Percentiles rank a stretch among this genome's conserved stretches.
These are phyloP conservation scores for Ictalurus furcatus DNA, from an alignment of 2,113 vertebrate genomes.

Conservation along the genomic window DNA sequence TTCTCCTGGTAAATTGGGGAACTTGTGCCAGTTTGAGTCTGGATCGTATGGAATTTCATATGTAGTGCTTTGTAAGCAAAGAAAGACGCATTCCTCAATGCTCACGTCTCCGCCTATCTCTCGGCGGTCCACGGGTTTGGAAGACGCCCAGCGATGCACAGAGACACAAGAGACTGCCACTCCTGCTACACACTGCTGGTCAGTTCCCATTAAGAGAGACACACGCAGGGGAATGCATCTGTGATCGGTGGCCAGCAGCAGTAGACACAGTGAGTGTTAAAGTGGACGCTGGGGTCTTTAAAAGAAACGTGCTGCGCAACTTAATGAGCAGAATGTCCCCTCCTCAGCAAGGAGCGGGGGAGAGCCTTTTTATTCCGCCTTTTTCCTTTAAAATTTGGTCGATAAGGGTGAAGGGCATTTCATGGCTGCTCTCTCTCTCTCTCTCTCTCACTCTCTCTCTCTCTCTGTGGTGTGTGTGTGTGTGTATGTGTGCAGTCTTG, in stretches of 20 bases:
- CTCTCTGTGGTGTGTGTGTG: constrained; percentile 52
- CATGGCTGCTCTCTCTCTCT: constrained; percentile 63
- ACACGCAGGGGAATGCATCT: constrained; percentile 50
- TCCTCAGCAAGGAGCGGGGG: constrained; percentile 48
- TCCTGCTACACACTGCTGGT: constrained; percentile 50
- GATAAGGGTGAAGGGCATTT: constrained; percentile 77
- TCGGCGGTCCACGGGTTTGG: constrained; percentile 7
- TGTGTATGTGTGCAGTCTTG: constrained; percentile 12
- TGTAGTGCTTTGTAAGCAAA: constrained; percentile 5
- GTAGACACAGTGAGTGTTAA: constrained; percentile 47
- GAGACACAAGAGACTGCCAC: constrained; percentile 41
- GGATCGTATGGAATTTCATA: constrained; percentile 9
- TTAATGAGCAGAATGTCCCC: constrained; percentile 48
- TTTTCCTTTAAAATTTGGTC: constrained; percentile 69
- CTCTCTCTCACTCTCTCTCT: constrained; percentile 59
- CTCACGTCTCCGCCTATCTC: not conserved
- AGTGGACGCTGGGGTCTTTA: constrained; percentile 51
- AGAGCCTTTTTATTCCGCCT: constrained; percentile 59
- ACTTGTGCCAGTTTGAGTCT: constrained; percentile 18
- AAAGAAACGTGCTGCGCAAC: constrained; percentile 48
- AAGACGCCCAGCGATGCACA: constrained; percentile 29
- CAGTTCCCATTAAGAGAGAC: constrained; percentile 56
- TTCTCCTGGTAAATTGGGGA: constrained; percentile 25
- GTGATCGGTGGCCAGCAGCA: constrained; percentile 50
- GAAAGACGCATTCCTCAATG: not conserved